Conservation (phyloP, 2,888 invertebrate genomes). For the Sclerodermus sp. region DNA sequence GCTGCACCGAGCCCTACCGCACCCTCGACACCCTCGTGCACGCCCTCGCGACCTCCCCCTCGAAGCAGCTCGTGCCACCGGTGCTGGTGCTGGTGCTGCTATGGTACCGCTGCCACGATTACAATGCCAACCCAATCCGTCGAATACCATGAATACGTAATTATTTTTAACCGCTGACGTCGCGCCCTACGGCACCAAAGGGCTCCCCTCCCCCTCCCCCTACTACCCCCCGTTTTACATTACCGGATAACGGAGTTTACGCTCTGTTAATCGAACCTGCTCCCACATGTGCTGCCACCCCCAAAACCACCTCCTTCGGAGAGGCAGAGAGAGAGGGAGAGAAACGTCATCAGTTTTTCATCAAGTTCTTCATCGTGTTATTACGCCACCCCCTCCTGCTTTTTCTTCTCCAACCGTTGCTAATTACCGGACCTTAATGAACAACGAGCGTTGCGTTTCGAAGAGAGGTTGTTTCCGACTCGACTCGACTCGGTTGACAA, state of each 20-base stretch:
- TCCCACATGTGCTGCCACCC: slow-evolving; percentile 8
- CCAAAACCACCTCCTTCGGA: slow-evolving; percentile 10
- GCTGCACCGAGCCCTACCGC: too few relatives aligned
- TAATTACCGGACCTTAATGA: too few relatives aligned
- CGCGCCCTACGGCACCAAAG: slow-evolving; percentile 7
- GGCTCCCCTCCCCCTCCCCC: slow-evolving; percentile 12
- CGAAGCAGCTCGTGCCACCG: not conserved
- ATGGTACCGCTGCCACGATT: too few relatives aligned
- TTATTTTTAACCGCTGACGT: slow-evolving; percentile 45
- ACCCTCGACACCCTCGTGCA: not conserved
- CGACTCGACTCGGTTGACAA: too few relatives aligned
- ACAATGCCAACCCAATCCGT: slow-evolving; percentile 28
- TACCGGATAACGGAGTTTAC: slow-evolving; percentile 39
- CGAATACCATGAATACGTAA: slow-evolving; percentile 46
- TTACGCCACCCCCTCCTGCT: too few relatives aligned
- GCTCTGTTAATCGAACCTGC: slow-evolving; percentile 45
- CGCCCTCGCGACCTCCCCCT: slow-evolving; percentile 13
- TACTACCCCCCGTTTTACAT: too few relatives aligned
- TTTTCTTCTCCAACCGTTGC: too few relatives aligned
- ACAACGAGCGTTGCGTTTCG: too few relatives aligned
- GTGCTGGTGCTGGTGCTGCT: slow-evolving; percentile 4
- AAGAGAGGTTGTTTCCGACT: too few relatives aligned
- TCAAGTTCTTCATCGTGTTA: not conserved
- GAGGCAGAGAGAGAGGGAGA: too few relatives aligned
- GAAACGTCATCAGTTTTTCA: not conserved